Percentiles rank a stretch among this genome's conserved stretches.
phyloP scores from a whole-genome alignment of 1,140 invertebrate genomes.

The Aleiodes sp. region DNA sequence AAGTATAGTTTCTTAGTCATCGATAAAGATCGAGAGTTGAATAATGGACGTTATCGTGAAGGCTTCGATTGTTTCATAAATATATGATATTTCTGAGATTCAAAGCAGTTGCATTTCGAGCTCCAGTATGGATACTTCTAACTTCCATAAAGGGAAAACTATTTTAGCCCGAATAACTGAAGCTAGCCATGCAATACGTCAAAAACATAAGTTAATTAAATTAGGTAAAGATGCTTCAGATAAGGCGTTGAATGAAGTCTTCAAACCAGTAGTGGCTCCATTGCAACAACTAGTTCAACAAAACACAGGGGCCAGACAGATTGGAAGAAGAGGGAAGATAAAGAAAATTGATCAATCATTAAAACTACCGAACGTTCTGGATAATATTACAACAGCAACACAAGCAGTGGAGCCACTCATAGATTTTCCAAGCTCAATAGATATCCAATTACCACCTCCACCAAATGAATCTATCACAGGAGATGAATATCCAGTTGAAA shows the following conservation, averaged over 20 bases:
- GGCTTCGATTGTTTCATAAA: constrained; percentile 45
- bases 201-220: not conserved
- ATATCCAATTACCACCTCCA: too few relatives aligned
- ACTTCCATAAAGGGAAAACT: not conserved
- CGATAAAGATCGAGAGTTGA: constrained; percentile 46
- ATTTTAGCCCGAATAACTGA: not conserved
- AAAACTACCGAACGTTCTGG: too few relatives aligned
- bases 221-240: not conserved
- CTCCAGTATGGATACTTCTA: not conserved
- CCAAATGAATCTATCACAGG: too few relatives aligned
- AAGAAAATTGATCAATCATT: too few relatives aligned
- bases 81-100: not conserved
- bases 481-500: too few relatives aligned
- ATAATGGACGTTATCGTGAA: constrained; percentile 43
- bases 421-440: too few relatives aligned
- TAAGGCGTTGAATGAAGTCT: not conserved
- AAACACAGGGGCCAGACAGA: not conserved
- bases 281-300: not conserved
- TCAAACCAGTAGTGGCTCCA: not conserved
- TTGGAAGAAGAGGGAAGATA: too few relatives aligned
- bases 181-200: not conserved
- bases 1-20: constrained; percentile 49
- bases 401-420: too few relatives aligned
- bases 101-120: not conserved
- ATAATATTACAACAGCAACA: too few relatives aligned